These are phyloP conservation scores for Terebella lapidaria DNA, from an alignment of 2,888 invertebrate genomes.

Conservation along the genomic window DNA sequence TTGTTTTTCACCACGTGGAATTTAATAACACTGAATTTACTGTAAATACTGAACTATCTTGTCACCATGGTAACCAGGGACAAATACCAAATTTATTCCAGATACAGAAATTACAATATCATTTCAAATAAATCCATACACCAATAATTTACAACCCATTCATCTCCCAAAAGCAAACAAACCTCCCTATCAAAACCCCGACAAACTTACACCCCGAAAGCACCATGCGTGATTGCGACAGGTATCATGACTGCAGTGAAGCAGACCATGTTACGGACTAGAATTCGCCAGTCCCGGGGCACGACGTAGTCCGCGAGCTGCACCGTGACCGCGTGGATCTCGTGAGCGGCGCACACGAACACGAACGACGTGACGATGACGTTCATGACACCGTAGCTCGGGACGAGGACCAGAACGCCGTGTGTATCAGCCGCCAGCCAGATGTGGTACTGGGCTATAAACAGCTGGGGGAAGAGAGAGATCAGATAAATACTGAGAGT, in stretches of 20 bases:
- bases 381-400: slow-evolving; percentile 87
- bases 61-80: no score
- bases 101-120: no score
- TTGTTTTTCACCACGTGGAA: no score
- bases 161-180: no score
- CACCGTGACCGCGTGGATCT: slow-evolving; percentile 74
- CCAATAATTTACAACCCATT: no score
- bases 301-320: slow-evolving; percentile 79
- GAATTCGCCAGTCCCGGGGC: slow-evolving; percentile 59
- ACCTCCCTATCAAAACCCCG: no score
- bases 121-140: no score
- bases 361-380: slow-evolving; percentile 90
- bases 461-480: slow-evolving; percentile 53
- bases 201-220: background rate
- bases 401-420: slow-evolving; percentile 76
- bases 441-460: slow-evolving; percentile 81
- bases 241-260: background rate
- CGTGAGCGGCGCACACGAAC: slow-evolving; percentile 88
- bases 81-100: no score
- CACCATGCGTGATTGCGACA: background rate
- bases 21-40: no score
- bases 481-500: no score
- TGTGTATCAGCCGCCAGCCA: slow-evolving; percentile 95
- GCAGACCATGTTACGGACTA: slow-evolving; percentile 18
- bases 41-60: no score